Base-by-base conservation (phyloP, 2,888 invertebrate species). In the Cosmia pyralina region DNA sequence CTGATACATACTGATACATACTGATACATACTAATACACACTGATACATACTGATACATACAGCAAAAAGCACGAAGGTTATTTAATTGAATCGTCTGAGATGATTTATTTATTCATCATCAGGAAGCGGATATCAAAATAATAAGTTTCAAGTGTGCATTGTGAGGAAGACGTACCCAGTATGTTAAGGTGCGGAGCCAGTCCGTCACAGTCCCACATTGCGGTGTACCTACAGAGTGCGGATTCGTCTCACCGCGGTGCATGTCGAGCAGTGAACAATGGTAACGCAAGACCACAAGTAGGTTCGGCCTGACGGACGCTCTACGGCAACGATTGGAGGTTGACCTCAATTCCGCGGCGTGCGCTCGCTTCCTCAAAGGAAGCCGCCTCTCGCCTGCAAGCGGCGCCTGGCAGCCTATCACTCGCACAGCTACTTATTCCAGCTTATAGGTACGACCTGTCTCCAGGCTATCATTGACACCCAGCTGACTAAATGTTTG, bases 341-440 rank as follows among this genome's bases (percentile, higher is more conserved):
- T 64, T 86, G 86, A 85, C 85, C 85, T 73, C 75, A 60, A 85
- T 82, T 69, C 77, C 48, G 60, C 73, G 67, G 53, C 74, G 66
- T 46, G 58, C 72, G 72, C 73, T 68, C 75, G 67, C 81, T 81
- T 81, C 82, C 86, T 79, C 77, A 68, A 57, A 83, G 85, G 83
- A 75, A 72, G 72, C 72, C 74, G 79, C 70, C 67, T 48, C 71
- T 65, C 64, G 72, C 59, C 53, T 57, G 65, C 83, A 34, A 63
- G 65, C 55, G 57, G 44, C 66, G 62, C 67, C 63, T 71, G 38
- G 53, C 79, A 57, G 46, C 62, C 15, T 41, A 48, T 52, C 41
- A 52, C 34, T 58, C 22, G 53, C 50, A n/a, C 58, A n/a, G n/a
- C n/a, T n/a, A 59, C 22, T 48, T 58, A 15, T 57, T 55, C 50